phyloP scores from a whole-genome alignment of 2,797 vertebrate genomes.

The Gallirallus australis region DNA sequence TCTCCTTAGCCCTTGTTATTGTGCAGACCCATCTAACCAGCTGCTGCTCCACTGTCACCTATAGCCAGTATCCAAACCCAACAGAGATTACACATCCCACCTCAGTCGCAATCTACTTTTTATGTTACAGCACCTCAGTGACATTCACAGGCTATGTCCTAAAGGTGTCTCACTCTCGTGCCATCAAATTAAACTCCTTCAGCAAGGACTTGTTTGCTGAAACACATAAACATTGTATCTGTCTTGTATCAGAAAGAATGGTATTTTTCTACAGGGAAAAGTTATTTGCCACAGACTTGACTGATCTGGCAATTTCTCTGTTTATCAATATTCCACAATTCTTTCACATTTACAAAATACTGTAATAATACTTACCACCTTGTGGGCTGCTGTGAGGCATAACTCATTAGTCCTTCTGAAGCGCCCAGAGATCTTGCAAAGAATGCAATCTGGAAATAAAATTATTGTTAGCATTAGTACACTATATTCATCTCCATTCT shows the following conservation, averaged over 20 bases:
- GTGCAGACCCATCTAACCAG: not conserved
- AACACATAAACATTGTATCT: not conserved
- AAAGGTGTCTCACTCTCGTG: not conserved
- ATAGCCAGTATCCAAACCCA: not conserved
- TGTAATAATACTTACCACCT: not conserved
- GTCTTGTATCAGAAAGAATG: not conserved
- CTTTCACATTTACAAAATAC: not conserved
- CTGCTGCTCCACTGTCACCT: not conserved
- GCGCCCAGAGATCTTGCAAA: not conserved
- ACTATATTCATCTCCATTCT: not conserved
- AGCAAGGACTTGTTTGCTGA: not conserved
- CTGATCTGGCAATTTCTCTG: not conserved
- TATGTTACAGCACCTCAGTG: not conserved
- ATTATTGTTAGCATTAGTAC: not conserved
- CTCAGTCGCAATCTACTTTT: not conserved
- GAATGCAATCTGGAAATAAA: not conserved
- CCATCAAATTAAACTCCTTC: slow-evolving; percentile 31
- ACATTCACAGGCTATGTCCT: not conserved
- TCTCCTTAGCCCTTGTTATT: not conserved
- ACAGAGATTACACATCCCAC: not conserved
- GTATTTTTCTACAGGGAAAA: not conserved
- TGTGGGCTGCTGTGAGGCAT: not conserved
- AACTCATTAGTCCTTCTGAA: slow-evolving; percentile 5
- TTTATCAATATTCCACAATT: slow-evolving; percentile 7
- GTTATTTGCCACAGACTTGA: not conserved